phyloP scores from a whole-genome alignment of 2,113 vertebrate species.

The Fulica atra region DNA sequence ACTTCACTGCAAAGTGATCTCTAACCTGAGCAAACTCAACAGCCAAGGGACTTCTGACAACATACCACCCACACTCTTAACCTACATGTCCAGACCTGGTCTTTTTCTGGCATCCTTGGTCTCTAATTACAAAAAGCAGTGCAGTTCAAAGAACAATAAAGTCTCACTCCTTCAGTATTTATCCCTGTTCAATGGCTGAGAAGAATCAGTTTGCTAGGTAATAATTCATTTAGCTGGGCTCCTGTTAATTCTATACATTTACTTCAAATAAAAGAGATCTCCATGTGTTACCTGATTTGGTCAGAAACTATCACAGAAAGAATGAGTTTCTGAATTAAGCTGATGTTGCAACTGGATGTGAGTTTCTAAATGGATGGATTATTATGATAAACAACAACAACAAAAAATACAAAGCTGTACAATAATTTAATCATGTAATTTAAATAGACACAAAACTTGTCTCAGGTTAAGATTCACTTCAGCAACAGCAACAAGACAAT shows the following conservation, averaged over 20 bases:
- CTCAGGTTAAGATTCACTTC: background rate
- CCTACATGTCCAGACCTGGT: background rate
- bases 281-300: fast-evolving
- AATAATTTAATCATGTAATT: background rate
- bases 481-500: background rate
- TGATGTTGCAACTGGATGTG: background rate
- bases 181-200: background rate
- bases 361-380: background rate
- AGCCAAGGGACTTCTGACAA: background rate
- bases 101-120: background rate
- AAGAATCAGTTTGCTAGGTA: background rate
- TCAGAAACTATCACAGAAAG: background rate
- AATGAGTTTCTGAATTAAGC: background rate
- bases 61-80: background rate
- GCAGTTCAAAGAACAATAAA: background rate
- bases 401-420: background rate
- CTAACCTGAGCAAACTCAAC: background rate
- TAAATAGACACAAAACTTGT: background rate
- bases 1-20: background rate
- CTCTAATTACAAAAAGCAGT: background rate
- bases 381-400: background rate
- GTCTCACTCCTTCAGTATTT: background rate
- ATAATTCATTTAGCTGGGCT: background rate
- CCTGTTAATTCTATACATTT: background rate
- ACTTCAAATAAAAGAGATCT: background rate